Evolutionary conservation across 1,140 invertebrate species (phyloP), one percentile per base, ranked within the genome.

Genomic region (Drosophila saltans): DNA sequence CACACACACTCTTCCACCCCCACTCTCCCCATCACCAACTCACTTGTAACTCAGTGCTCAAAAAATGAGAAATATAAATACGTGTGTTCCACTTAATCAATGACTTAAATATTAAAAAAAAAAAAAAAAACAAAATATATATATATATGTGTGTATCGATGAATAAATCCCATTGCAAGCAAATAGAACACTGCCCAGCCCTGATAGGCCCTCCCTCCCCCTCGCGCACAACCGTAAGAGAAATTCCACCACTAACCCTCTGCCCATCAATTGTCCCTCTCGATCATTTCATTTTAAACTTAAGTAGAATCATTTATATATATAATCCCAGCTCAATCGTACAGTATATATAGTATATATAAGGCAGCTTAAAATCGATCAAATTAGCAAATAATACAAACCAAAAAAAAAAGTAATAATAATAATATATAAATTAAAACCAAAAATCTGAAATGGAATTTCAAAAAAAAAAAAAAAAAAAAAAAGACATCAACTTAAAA

Each of bases 361-460:
- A 86, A 79, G 82, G 75, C 82, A 76, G 82, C 82, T 78, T 71
- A 81, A 48, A 62, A 30, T n/a, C 21, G 41, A 62, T 65, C 16
- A 16, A 65, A 69, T 70, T 81, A 86, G 82, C 82, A 61, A 86
- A 81, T 72, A 28, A 55, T 56, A 60, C 65, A 77, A 48, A 69
- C 40, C 16, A 60, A 70, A 57, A 67, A 41, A 39, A 36, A 43
- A 61, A 62, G 40, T 10, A 30, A 78, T 64, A 61, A 55, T 77
- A 59, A 69, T 56, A 26, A 68, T 69, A 61, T 71, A 48, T 24
- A 36, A 48, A 69, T 66, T 43, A 55, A 11, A 65, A 65, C 11
- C 33, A 48, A 64, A 73, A 74, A 84, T 72, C 63, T 85, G 82
- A 86, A 86, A 86, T 86, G 72, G 61, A 88, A 86, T 86, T 86